A percentile compares a stretch with the other conserved stretches of the same genome.
phyloP scores from a whole-genome alignment of 2,888 invertebrate genomes.

The Pogonocherus hispidulus region DNA sequence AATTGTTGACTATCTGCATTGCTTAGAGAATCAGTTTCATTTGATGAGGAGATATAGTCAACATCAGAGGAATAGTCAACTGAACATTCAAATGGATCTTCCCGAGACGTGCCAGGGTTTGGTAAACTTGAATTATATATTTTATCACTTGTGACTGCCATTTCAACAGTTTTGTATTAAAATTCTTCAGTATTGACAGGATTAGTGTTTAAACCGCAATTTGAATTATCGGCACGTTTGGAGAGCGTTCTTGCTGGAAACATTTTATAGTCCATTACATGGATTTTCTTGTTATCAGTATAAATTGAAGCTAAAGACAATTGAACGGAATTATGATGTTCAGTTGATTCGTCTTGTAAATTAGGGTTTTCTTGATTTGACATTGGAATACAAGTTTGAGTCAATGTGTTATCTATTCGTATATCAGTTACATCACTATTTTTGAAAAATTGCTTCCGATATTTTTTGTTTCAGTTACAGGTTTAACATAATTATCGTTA shows the following conservation, averaged over 20 bases:
- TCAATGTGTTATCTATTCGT: conserved; percentile 12
- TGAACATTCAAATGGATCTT: conserved; percentile 13
- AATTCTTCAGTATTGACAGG: conserved; percentile 16
- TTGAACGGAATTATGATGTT: conserved; percentile 7
- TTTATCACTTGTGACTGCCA: conserved; percentile 3
- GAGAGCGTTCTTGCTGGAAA: conserved; percentile 11
- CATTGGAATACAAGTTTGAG: conserved; percentile 12
- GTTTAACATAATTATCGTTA: conserved; percentile 1
- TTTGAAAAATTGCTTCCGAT: conserved; percentile 9
- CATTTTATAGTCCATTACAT: conserved; percentile 13
- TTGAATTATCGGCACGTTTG: conserved; percentile 13
- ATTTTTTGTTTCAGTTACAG: conserved; percentile 10
- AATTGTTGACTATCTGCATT: conserved; percentile 13
- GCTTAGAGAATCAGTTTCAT: conserved; percentile 10
- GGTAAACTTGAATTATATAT: conserved; percentile 6
- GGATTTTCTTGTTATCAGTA: conserved; percentile 11
- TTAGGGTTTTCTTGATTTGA: conserved; percentile 10
- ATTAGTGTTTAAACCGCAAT: conserved; percentile 13
- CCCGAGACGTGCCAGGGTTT: conserved; percentile 12
- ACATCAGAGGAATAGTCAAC: conserved; percentile 10
- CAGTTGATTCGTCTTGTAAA: conserved; percentile 12
- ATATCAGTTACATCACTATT: conserved; percentile 8
- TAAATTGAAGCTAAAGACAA: conserved; percentile 8
- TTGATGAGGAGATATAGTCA: conserved; percentile 11
- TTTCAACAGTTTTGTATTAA: conserved; percentile 4